A percentile compares a stretch with the other conserved stretches of the same genome.
Evolutionary conservation across 2,113 vertebrate genomes (phyloP).

Genomic region (Anguilla japonica): DNA sequence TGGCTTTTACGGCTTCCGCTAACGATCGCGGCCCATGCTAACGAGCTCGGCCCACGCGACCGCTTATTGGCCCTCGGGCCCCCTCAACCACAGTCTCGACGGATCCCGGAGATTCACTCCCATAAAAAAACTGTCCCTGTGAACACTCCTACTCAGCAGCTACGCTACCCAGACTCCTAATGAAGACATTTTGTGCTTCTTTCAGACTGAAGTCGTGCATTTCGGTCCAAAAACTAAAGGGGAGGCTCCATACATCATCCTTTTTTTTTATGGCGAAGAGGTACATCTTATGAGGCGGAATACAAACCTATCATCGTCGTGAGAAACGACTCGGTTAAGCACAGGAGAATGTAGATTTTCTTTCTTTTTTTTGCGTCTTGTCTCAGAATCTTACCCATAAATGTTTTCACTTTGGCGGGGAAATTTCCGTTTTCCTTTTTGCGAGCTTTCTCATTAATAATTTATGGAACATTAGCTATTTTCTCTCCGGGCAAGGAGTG

Average conservation of each 20-base stretch:
- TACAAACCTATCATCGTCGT: neutral
- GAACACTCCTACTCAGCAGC: neutral
- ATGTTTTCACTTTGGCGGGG: neutral
- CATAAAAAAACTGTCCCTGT: neutral
- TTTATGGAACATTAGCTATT: neutral
- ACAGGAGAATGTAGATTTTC: neutral
- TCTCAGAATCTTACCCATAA: neutral
- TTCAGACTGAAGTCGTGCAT: neutral
- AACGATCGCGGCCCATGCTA: slow-evolving; percentile 26
- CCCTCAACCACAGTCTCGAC: slow-evolving; percentile 28
- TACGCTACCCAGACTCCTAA: slow-evolving; percentile 4
- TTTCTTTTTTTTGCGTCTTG: neutral
- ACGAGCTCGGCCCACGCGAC: slow-evolving; percentile 29
- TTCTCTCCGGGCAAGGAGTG: neutral
- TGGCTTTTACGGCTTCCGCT: slow-evolving; percentile 33
- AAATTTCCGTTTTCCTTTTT: neutral
- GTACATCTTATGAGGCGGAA: neutral
- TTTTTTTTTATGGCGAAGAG: neutral
- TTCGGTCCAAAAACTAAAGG: neutral
- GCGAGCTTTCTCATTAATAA: neutral
- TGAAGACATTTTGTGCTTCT: slow-evolving; percentile 6
- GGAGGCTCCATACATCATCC: neutral
- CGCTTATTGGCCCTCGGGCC: slow-evolving; percentile 31
- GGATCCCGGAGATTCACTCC: slow-evolving; percentile 33
- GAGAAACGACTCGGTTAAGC: neutral